These are phyloP conservation scores for Novumbra hubbsi DNA, from an alignment of 2,797 vertebrate species.

Conservation along the genomic window DNA sequence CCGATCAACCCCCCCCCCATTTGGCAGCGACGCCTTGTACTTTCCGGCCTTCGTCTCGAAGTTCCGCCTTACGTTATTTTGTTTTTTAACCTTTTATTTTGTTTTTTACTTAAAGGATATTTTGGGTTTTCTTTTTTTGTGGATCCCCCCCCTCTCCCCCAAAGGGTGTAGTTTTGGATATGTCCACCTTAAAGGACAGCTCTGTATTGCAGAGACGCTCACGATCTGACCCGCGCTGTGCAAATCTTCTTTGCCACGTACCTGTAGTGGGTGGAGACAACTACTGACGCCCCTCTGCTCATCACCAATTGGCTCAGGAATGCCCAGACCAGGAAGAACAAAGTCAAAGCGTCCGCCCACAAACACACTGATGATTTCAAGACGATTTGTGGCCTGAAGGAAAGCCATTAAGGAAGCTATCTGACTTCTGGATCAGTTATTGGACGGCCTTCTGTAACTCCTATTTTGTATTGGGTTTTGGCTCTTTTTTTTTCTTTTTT, in stretches of 20 bases:
- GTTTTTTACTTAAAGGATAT: background rate
- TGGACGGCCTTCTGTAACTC: background rate
- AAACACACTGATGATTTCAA: slow-evolving; percentile 50
- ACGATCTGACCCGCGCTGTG: background rate
- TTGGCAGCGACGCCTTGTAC: slow-evolving; percentile 20
- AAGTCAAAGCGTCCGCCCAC: slow-evolving; percentile 54
- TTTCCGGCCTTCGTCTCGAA: slow-evolving; percentile 14
- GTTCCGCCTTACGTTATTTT: background rate
- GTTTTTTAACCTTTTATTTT: background rate
- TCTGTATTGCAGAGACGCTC: background rate
- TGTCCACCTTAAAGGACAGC: background rate
- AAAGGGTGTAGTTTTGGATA: background rate
- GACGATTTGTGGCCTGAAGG: slow-evolving; percentile 51
- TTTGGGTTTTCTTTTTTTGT: background rate
- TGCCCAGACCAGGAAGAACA: slow-evolving; percentile 58
- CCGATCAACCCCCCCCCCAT: background rate
- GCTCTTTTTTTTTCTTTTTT: background rate
- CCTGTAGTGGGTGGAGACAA: background rate
- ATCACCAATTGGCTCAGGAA: slow-evolving; percentile 43
- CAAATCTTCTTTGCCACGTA: background rate
- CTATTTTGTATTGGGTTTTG: no score
- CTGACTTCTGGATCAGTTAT: background rate
- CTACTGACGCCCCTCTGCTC: slow-evolving; percentile 26
- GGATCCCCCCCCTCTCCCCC: no score
- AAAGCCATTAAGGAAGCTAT: background rate